These are phyloP conservation scores for Hydrocynus forskahlii DNA, from an alignment of 2,797 vertebrate species.

Conservation along the genomic window DNA sequence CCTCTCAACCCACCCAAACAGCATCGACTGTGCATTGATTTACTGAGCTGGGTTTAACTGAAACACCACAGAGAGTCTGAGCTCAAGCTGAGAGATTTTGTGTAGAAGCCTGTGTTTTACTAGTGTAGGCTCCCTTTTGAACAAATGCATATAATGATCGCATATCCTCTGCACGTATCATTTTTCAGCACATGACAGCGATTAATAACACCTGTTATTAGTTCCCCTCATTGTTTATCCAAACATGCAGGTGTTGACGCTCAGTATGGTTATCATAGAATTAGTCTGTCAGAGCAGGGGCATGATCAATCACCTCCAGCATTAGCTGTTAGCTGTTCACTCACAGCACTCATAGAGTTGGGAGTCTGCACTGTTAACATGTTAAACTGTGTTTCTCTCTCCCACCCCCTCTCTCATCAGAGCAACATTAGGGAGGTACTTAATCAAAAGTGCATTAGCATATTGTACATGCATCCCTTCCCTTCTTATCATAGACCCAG, in stretches of 20 bases:
- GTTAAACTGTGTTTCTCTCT: conserved; percentile 29
- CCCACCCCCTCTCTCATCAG: conserved; percentile 59
- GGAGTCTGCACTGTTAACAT: conserved; percentile 51
- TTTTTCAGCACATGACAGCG: conserved; percentile 4
- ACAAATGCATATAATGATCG: not conserved
- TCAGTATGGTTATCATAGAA: conserved; percentile 72
- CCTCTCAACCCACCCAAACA: not conserved
- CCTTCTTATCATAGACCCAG: conserved; percentile 44
- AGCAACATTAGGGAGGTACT: conserved; percentile 75
- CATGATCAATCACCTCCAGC: conserved; percentile 70
- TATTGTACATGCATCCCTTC: conserved; percentile 61
- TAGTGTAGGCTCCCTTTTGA: not conserved
- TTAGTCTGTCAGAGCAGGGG: conserved; percentile 63
- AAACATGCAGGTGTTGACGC: conserved; percentile 49
- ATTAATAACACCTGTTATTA: conserved; percentile 27
- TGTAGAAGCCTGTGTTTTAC: not conserved
- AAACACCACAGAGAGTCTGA: conserved; percentile 2
- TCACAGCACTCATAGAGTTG: conserved; percentile 47
- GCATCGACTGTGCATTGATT: conserved; percentile 41
- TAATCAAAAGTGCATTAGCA: conserved; percentile 81
- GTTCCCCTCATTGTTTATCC: conserved; percentile 27
- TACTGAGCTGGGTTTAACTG: conserved; percentile 35
- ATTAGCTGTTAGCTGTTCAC: conserved; percentile 30
- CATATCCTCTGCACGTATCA: not conserved
- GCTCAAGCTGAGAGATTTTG: not conserved